Conservation (phyloP, 2,113 vertebrate species). For the Rhynchopsitta pachyrhyncha region DNA sequence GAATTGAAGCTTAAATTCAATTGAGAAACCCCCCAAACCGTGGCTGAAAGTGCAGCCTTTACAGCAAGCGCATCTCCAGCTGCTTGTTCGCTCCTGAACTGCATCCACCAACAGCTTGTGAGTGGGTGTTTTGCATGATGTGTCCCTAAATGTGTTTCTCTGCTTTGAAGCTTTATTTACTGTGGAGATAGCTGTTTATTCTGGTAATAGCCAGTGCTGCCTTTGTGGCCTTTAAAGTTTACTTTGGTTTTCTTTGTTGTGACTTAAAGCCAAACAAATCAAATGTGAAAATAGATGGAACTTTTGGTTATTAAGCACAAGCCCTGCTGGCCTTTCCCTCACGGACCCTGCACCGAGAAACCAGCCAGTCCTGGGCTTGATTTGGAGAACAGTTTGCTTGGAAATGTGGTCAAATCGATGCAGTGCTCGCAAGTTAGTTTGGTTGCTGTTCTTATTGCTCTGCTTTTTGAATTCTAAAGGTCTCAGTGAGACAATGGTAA, state of each 20-base stretch:
- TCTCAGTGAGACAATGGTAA: neutral
- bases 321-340: neutral
- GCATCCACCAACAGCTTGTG: neutral
- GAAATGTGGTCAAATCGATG: neutral
- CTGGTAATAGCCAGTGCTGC: neutral
- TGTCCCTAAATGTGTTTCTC: neutral
- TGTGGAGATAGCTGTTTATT: neutral
- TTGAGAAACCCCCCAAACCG: neutral
- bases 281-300: neutral
- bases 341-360: neutral
- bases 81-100: neutral
- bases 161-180: neutral
- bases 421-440: neutral
- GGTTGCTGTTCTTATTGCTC: neutral
- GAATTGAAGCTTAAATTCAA: neutral
- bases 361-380: neutral
- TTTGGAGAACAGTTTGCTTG: neutral
- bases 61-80: neutral
- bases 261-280: neutral
- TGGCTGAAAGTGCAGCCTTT: neutral
- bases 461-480: neutral
- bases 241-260: neutral
- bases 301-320: neutral
- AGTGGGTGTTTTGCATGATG: neutral
- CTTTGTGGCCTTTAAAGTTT: neutral